Base-by-base conservation (phyloP, 2,113 vertebrate genomes). In the Junco hyemalis region DNA sequence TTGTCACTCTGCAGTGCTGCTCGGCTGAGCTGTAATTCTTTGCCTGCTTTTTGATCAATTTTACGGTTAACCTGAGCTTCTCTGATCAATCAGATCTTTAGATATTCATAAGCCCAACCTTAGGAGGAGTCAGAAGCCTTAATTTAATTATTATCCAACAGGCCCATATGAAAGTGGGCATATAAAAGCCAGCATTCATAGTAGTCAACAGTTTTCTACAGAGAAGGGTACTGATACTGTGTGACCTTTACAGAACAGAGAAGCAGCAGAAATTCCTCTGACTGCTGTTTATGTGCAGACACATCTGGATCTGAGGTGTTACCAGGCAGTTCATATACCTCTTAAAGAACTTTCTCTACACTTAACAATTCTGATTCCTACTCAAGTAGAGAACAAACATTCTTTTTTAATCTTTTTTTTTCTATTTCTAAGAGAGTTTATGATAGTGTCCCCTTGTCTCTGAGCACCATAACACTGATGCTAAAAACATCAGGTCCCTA, bases 41-140 rank as follows among this genome's bases (percentile, higher is more conserved):
- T 40, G 63, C 74, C 68, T 73, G 59, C 68, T 86, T 96, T 94
- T 92, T 94, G 82, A 88, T 96, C 86, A 94, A 93, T 94, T 93
- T 95, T 90, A 95, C 24, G 40, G 76, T 94, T 94, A 92, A 95
- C 92, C 64, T 84, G 85, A 95, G 81, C 68, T 90, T 71, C 87
- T 77, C 76, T 86, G 76, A 92, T 90, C 93, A 93, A 90, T 93
- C 76, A 71, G 25, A 56, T 88, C 68, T 83, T 92, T 29, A 88
- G 88, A 86, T 88, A 94, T 92, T 88, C 94, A 92, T 64, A 92
- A 81, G 64, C 59, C 65, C 76, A 90, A 78, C 80, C 72, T 88
- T n/a, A 90, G 69, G 76, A 95, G 88, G 36, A 94, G 86, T 26
- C 86, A 92, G 47, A 92, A 88, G 60, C 82, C 64, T 82, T 88